phyloP scores from a whole-genome alignment of 1,140 invertebrate genomes.

The Drosophila punjabiensis region DNA sequence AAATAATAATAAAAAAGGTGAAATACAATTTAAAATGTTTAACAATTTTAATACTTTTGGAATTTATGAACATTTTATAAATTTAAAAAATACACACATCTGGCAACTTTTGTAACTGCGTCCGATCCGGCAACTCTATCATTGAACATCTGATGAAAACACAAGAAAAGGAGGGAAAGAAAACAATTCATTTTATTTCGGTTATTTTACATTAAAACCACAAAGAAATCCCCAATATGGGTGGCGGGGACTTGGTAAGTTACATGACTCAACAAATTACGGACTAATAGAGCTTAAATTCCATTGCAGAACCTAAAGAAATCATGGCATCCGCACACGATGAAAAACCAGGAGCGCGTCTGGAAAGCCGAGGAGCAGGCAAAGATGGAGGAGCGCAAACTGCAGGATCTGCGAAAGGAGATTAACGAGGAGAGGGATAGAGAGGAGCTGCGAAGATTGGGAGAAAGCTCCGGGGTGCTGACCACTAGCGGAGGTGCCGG shows the following conservation, averaged over 20 bases:
- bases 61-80: neutral
- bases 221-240: constrained; percentile 74
- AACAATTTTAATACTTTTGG: neutral
- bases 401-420: constrained; percentile 89
- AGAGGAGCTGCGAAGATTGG: constrained; percentile 89
- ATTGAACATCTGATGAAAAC: constrained; percentile 25
- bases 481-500: constrained; percentile 84
- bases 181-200: constrained; percentile 16
- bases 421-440: constrained; percentile 89
- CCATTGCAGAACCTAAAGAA: constrained; percentile 90
- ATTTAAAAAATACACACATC: neutral
- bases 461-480: constrained; percentile 87
- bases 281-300: neutral
- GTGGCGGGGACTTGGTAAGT: constrained; percentile 87
- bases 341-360: constrained; percentile 92
- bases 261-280: neutral
- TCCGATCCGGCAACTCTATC: neutral
- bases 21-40: neutral
- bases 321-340: constrained; percentile 92
- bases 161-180: constrained; percentile 43
- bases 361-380: constrained; percentile 93
- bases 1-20: neutral
- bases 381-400: constrained; percentile 89
- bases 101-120: too few relatives aligned
- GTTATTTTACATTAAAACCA: constrained; percentile 1